A percentile compares a stretch with the other conserved stretches of the same genome.
Evolutionary conservation across 2,113 vertebrate species (phyloP).

Genomic region (Notechis scutatus): DNA sequence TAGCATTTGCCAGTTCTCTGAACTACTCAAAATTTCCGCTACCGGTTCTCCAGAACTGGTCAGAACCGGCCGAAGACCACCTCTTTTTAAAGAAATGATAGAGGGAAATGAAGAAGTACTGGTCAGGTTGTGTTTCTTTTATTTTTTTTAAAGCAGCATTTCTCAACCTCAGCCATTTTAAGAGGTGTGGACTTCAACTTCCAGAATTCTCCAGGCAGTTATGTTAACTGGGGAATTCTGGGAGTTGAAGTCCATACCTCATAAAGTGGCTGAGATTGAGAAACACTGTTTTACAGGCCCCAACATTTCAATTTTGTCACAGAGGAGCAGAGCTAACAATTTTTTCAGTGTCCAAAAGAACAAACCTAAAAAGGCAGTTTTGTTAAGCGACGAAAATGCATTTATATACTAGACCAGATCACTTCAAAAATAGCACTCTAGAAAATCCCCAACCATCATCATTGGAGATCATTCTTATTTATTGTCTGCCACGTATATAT

Average conservation of each 20-base stretch:
- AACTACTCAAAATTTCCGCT: too few relatives aligned
- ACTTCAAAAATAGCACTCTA: background rate
- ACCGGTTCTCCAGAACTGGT: too few relatives aligned
- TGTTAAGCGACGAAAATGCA: background rate
- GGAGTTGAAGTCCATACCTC: background rate
- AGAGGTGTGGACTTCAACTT: background rate
- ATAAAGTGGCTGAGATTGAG: background rate
- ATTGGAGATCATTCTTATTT: background rate
- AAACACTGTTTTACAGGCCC: background rate
- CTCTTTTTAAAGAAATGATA: background rate
- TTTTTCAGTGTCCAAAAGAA: background rate
- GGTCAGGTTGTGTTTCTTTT: background rate
- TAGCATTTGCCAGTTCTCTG: too few relatives aligned
- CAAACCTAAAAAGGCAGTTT: background rate
- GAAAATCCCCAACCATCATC: background rate
- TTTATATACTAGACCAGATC: background rate
- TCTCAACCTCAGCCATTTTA: background rate
- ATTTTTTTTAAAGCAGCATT: background rate
- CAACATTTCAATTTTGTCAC: background rate
- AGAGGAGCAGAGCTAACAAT: background rate
- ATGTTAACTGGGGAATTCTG: background rate
- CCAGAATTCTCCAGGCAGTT: background rate
- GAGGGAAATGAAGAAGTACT: background rate
- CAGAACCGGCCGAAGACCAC: too few relatives aligned
- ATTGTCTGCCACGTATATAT: background rate